Evolutionary conservation across 2,888 invertebrate genomes (phyloP), one percentile per base, ranked within the genome.

Genomic region (Atethmia centrago): DNA sequence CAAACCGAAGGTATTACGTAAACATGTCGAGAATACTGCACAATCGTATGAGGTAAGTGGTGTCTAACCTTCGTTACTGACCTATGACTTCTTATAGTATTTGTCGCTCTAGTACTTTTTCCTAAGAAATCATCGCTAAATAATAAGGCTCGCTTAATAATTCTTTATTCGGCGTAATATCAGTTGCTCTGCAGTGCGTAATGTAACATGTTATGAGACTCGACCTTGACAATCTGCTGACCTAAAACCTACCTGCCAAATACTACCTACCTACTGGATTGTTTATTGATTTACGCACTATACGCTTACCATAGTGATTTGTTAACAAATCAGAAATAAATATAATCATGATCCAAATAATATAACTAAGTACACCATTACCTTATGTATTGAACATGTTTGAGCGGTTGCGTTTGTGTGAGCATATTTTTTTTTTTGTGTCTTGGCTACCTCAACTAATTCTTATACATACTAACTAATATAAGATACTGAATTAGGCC

Each of bases 11-110:
- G 86, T 90, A 90, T 92, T 90, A 92, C 91, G 88, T 91, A 90
- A 93, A 95, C 82, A 96, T 96, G 96, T 96, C 96, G 83, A 93
- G 96, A 89, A 95, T 96, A 91, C 93, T 96, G 71, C 95, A 95
- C 88, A 94, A 95, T 90, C 95, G 94, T 76, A 89, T 95, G 88
- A 95, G 95, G 96, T 95, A 90, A 88, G 87, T 71, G 12, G 62
- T 53, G 31, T 74, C 45, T 74, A 74, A 77, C 71, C 71, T 81
- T 71, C 21, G 31, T 56, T 74, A 3, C 62, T 77, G 74, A 82
- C 79, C 75, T 75, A 78, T 74, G 76, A 80, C 67, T 75, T 79
- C 53, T 51, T 67, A 14, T 49, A 61, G 1, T 74, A 61, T 67
- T 28, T 65, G 28, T 62, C 58, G 31, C 55, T 64, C 71, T 76